These are phyloP conservation scores for Rana temporaria DNA, from an alignment of 2,113 vertebrate genomes.

Conservation along the genomic window DNA sequence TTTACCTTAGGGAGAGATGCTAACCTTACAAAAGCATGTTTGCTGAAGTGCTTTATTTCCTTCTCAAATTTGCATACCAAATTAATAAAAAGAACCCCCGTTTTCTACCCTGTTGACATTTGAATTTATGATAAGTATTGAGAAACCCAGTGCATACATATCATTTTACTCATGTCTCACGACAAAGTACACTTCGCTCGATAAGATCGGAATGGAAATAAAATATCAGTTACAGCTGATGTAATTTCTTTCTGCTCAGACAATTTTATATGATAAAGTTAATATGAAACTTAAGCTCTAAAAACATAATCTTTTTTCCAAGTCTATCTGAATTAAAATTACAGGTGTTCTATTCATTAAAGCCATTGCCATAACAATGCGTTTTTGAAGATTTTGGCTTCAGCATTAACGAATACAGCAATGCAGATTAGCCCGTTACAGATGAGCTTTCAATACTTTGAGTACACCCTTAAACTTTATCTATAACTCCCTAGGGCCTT, in stretches of 20 bases:
- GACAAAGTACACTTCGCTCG: neutral
- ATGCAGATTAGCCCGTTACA: no score
- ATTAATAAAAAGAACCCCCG: slow-evolving; percentile 31
- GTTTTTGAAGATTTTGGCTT: no score
- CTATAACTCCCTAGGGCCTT: no score
- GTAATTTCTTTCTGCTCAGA: neutral
- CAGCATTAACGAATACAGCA: no score
- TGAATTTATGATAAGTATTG: slow-evolving; percentile 47
- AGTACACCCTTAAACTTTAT: no score
- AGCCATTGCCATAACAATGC: no score
- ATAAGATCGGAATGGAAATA: slow-evolving; percentile 3
- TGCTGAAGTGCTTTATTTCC: slow-evolving; percentile 53
- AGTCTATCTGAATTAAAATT: no score
- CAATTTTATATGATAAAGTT: neutral
- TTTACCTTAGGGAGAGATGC: slow-evolving; percentile 53
- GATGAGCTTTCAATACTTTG: no score
- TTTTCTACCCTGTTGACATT: slow-evolving; percentile 40
- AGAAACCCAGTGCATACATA: slow-evolving; percentile 13
- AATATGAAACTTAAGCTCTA: neutral
- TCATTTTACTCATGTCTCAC: slow-evolving; percentile 27
- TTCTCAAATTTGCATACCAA: slow-evolving; percentile 50
- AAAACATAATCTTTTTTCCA: no score
- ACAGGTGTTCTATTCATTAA: no score
- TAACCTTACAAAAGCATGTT: slow-evolving; percentile 55
- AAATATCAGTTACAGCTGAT: slow-evolving; percentile 3